Evolutionary conservation across 2,113 vertebrate genomes (phyloP).

Genomic region (cattle (Bos taurus)): DNA sequence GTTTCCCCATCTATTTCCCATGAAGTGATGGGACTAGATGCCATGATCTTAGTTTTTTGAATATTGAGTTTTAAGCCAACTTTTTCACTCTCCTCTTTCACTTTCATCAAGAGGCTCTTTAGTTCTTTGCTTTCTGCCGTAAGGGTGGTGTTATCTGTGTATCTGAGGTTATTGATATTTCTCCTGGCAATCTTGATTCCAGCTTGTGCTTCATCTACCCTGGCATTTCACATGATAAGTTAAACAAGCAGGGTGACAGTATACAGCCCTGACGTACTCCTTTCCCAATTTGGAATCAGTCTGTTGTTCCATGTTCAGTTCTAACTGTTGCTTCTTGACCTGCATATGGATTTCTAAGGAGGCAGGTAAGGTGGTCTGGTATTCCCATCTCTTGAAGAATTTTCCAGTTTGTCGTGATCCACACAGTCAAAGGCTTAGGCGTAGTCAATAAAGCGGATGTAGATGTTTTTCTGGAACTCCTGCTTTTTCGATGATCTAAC

Average conservation of each 20-base stretch:
- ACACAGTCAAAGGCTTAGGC: neutral
- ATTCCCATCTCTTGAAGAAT: neutral
- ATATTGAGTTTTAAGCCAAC: neutral
- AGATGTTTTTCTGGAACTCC: neutral
- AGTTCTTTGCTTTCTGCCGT: neutral
- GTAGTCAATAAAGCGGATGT: neutral
- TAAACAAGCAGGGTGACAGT: neutral
- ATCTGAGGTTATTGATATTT: neutral
- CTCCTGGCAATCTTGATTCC: neutral
- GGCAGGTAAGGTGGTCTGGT: neutral
- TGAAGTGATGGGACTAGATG: neutral
- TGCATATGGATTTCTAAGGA: neutral
- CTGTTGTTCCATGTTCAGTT: neutral
- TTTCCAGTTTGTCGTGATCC: neutral
- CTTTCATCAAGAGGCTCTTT: neutral
- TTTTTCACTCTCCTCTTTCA: neutral
- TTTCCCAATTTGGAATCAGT: neutral
- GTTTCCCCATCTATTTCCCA: neutral
- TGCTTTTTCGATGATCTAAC: neutral
- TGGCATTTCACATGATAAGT: neutral
- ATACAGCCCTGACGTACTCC: neutral
- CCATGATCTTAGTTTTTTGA: neutral
- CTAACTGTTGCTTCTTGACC: neutral
- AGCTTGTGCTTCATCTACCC: neutral
- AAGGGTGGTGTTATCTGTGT: neutral